These are phyloP conservation scores for Microchirus variegatus DNA, from an alignment of 2,797 vertebrate species.

Conservation along the genomic window DNA sequence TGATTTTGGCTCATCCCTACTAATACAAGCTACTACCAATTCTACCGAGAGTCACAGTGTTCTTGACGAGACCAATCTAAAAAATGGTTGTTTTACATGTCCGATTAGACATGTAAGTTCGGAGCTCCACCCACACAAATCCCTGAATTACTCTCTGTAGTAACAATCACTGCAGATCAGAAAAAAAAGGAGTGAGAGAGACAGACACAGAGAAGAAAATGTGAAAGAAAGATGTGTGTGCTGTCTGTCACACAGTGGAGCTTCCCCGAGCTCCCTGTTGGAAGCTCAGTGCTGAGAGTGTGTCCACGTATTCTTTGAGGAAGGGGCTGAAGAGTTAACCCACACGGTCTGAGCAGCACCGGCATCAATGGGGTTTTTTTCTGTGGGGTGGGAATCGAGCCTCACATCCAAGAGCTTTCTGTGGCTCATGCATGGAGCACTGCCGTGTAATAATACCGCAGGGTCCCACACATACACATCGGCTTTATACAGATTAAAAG, in stretches of 20 bases:
- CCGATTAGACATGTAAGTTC: slow-evolving; percentile 72
- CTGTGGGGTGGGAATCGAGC: slow-evolving; percentile 45
- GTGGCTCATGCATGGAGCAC: slow-evolving; percentile 27
- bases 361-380: slow-evolving; percentile 55
- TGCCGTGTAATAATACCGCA: slow-evolving; percentile 30
- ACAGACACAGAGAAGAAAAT: background rate
- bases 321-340: slow-evolving; percentile 49
- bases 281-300: slow-evolving; percentile 44
- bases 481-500: slow-evolving; percentile 52
- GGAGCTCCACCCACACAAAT: slow-evolving; percentile 66
- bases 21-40: slow-evolving; percentile 27
- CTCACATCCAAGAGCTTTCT: slow-evolving; percentile 46
- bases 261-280: slow-evolving; percentile 39
- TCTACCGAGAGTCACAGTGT: slow-evolving; percentile 39
- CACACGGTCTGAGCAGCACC: slow-evolving; percentile 30
- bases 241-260: slow-evolving; percentile 37
- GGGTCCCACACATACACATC: slow-evolving; percentile 35
- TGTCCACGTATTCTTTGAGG: slow-evolving; percentile 58
- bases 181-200: slow-evolving; percentile 12
- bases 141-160: slow-evolving; percentile 41
- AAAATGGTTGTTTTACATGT: slow-evolving; percentile 50
- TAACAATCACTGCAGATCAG: too few relatives aligned
- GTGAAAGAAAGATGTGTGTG: background rate
- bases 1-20: too few relatives aligned
- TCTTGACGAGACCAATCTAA: slow-evolving; percentile 52